These are phyloP conservation scores for Manis pentadactyla DNA, from an alignment of 2,797 vertebrate species.

Conservation along the genomic window DNA sequence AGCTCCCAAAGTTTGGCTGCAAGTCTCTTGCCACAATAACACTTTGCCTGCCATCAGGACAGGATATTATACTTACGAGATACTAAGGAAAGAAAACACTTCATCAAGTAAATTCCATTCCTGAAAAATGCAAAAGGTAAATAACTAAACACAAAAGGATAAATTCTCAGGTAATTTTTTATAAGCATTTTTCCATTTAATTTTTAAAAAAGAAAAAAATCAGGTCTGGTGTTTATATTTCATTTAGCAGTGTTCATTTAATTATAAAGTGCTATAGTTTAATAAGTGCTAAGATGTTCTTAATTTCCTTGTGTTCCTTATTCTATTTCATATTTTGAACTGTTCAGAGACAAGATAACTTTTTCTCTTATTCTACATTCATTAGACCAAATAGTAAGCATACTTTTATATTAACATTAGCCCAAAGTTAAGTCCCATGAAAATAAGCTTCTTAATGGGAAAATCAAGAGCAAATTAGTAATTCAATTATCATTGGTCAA, in stretches of 20 bases:
- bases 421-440: not conserved
- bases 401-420: not conserved
- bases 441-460: not conserved
- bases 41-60: not conserved
- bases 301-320: not conserved
- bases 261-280: not conserved
- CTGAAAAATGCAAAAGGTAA: not conserved
- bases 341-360: not conserved
- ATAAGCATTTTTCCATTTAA: not conserved
- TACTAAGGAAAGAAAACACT: not conserved
- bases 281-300: not conserved
- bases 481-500: not conserved
- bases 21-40: not conserved
- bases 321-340: not conserved
- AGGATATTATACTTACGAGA: not conserved
- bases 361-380: slow-evolving; percentile 28
- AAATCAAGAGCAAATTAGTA: not conserved
- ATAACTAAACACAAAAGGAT: not conserved
- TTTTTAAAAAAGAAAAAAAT: slow-evolving; percentile 9
- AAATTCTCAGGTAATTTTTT: slow-evolving; percentile 20
- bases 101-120: not conserved
- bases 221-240: not conserved
- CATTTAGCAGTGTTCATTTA: not conserved
- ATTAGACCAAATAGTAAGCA: not conserved
- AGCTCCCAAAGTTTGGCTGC: not conserved